phyloP scores from a whole-genome alignment of 1,140 invertebrate species.

The Drosophila nebulosa region DNA sequence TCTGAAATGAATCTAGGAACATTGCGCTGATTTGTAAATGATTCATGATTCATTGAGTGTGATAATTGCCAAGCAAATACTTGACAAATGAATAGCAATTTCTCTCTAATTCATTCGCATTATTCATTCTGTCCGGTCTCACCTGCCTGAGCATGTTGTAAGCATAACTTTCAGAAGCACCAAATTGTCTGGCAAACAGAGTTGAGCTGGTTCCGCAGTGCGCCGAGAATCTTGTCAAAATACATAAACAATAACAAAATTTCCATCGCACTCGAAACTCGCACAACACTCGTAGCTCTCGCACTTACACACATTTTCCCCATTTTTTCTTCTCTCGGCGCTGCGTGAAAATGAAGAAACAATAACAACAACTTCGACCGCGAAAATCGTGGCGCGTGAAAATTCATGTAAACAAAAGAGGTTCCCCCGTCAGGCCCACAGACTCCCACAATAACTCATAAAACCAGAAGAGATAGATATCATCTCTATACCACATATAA shows the following conservation, averaged over 20 bases:
- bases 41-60: conserved; percentile 1
- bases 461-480: conserved; percentile 28
- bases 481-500: conserved; percentile 29
- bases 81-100: not conserved
- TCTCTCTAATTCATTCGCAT: not conserved
- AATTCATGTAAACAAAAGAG: conserved; percentile 68
- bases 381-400: conserved; percentile 76
- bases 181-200: conserved; percentile 69
- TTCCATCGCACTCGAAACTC: conserved; percentile 52
- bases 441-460: conserved; percentile 79
- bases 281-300: conserved; percentile 14
- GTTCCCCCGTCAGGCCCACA: conserved; percentile 26
- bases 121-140: not conserved
- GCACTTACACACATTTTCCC: conserved; percentile 55
- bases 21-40: not conserved
- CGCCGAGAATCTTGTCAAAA: conserved; percentile 73
- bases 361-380: conserved; percentile 45
- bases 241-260: conserved; percentile 80
- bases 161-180: conserved; percentile 29
- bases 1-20: not conserved
- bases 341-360: conserved; percentile 61
- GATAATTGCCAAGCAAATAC: conserved; percentile 1
- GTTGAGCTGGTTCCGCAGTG: conserved; percentile 11
- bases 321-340: conserved; percentile 32
- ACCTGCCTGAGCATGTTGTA: conserved; percentile 15